Base-by-base conservation (phyloP, 2,797 vertebrate species). In the Octomys mimax region DNA sequence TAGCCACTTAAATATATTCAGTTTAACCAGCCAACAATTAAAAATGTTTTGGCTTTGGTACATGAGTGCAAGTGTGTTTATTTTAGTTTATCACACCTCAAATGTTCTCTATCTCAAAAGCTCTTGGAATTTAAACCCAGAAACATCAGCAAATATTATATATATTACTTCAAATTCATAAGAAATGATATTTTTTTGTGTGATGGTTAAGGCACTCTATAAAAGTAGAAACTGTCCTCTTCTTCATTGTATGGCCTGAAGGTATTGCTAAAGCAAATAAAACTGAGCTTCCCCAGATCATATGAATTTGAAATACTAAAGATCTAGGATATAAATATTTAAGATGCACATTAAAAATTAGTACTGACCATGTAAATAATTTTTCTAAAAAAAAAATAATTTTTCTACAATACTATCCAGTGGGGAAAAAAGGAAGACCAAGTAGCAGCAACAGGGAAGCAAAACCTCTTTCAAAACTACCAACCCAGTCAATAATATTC, bases 151-250 rank as follows among this genome's bases (percentile, higher is more conserved):
- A 88, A 91, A 84, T 13, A 77, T 68, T 90, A 73, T 78, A 52
- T 77, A 3, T 42, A 46, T 94, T 59, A 16, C 79, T 86, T 79
- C 54, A 89, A 84, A 73, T 22, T 26, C 39, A 24, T 79, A 68
- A 64, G 28, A 96, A 87, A 89, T 59, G 14, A 83, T 82, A 31
- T 49, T 86, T 89, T 89, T 80, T 61, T 95, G 52, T 87, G 59
- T 42, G 73, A 68, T 19, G 33, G 46, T n/a, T 39, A 77, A 92
- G 39, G 4, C 57, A 13, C 57, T 85, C 36, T 81, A 28, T 81
- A 66, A 81, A 81, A 22, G 21, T 49, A 88, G 11, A n/a, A 22
- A 70, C 6, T 59, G 42, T 24, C 66, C 42, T 87, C 16, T 52
- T 28, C 57, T 70, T 83, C 73, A 46, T 21, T 86, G 75, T 86